Evolutionary conservation across 2,797 vertebrate species (phyloP).

Genomic region (Phylloscopus collybita): DNA sequence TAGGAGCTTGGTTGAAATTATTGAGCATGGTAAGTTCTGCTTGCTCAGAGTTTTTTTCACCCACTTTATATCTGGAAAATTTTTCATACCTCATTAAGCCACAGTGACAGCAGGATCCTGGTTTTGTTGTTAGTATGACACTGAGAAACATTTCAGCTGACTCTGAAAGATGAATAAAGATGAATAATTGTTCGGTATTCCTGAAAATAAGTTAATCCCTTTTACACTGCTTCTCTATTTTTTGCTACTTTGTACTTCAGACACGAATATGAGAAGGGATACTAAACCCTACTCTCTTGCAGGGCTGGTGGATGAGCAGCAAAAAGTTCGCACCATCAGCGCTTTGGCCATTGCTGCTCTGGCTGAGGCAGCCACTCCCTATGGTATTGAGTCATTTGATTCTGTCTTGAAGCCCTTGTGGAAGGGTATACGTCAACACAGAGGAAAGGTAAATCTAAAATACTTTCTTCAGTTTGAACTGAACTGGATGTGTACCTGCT

Average conservation of each 20-base stretch:
- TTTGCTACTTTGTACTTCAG: background rate
- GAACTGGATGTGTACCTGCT: background rate
- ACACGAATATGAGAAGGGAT: background rate
- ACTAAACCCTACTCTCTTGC: background rate
- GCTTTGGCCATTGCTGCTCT: constrained; percentile 97
- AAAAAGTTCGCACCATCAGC: constrained; percentile 98
- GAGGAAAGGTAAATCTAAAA: constrained; percentile 89
- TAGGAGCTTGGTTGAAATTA: constrained; percentile 99
- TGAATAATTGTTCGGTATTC: background rate
- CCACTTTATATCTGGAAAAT: background rate
- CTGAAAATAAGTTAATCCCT: background rate
- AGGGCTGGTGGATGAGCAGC: constrained; percentile 99
- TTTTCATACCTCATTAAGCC: background rate
- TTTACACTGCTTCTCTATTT: background rate
- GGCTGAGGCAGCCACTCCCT: constrained; percentile 97
- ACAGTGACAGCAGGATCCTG: background rate
- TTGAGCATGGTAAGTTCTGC: constrained; percentile 90
- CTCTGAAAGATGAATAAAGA: background rate
- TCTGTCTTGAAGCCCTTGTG: constrained; percentile 97
- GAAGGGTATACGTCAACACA: constrained; percentile 98
- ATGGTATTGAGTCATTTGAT: constrained; percentile 98
- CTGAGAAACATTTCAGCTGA: background rate
- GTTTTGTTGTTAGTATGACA: background rate
- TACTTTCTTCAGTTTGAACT: background rate
- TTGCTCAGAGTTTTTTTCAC: background rate